Base-by-base conservation (phyloP, 2,888 invertebrate species). In the Hetaerina titia region DNA sequence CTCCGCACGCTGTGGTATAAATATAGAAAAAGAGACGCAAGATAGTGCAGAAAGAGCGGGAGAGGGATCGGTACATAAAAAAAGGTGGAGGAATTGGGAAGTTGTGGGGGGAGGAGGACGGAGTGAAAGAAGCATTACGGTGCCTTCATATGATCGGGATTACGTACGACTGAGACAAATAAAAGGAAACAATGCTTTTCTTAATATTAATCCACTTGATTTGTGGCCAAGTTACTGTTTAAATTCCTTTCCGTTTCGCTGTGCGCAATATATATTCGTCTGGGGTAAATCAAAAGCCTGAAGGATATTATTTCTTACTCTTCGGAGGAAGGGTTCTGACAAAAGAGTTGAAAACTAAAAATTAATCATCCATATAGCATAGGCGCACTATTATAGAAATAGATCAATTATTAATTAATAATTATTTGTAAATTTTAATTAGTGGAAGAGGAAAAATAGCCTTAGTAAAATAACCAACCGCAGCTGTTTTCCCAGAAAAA, bases 1-100 rank as follows among this genome's bases (percentile, higher is more conserved):
- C 92, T 74, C 92, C 92, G 69, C 74, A 69, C 69, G 56, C 81
- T 31, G 92, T 64, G 69, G n/a, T 92, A 92, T 92, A 92, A 92
- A 92, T 92, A 92, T 92, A 92, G 69, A 92, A 92, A 92, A 92
- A 64, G 69, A 31, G 22, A 81, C 25, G 25, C 81, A 15, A 25
- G 81, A 81, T 81, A 31, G 81, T 31, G 81, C 25, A 56, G 25
- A 64, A 56, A 89, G 22, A 45, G 63, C 22, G 90, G 25, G 58
- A 58, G n/a, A 63, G 22, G 58, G 22, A 25, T 58, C 15, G 58
- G 60, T 11, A n/a, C n/a, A n/a, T 17, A 87, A 5, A 87, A 31
- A 87, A 31, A 25, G 87, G 56, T 22, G 9, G 45, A n/a, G 19
- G 56, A 19, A 88, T 88, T 45, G n/a, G 45, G 19, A 64, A 63